Evolutionary conservation across 2,888 invertebrate species (phyloP).

Genomic region (Heliconius hortense): DNA sequence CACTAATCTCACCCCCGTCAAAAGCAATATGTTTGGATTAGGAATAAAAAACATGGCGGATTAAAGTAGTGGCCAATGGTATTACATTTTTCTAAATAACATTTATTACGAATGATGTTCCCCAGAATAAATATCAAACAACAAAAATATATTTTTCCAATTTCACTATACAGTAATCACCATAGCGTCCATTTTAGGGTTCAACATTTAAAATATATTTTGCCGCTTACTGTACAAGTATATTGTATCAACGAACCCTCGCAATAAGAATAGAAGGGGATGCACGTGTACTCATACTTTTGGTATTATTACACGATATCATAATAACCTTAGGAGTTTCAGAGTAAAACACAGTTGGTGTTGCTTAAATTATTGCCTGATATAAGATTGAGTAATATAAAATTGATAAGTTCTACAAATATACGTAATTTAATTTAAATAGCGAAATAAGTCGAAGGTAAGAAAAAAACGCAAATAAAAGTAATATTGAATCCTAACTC

Average conservation of each 20-base stretch:
- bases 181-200: slow-evolving; percentile 19
- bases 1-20: background rate
- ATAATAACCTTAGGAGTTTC: slow-evolving; percentile 40
- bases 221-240: slow-evolving; percentile 15
- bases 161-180: background rate
- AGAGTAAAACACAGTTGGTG: slow-evolving; percentile 16
- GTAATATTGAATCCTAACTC: slow-evolving; percentile 33
- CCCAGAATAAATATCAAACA: background rate
- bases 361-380: background rate
- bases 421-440: slow-evolving; percentile 20
- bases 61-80: slow-evolving; percentile 64
- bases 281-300: slow-evolving; percentile 48
- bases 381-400: background rate
- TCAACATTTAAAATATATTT: slow-evolving; percentile 11
- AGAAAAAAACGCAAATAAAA: slow-evolving; percentile 22
- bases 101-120: slow-evolving; percentile 51
- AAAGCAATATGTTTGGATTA: slow-evolving; percentile 64
- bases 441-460: slow-evolving; percentile 11
- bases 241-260: slow-evolving; percentile 35
- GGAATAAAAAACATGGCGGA: slow-evolving; percentile 59
- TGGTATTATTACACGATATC: slow-evolving; percentile 43
- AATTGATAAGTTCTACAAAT: background rate
- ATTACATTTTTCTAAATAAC: slow-evolving; percentile 59
- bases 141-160: background rate
- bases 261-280: slow-evolving; percentile 39